phyloP scores from a whole-genome alignment of 2,113 vertebrate genomes.

The Sminthopsis crassicaudata region DNA sequence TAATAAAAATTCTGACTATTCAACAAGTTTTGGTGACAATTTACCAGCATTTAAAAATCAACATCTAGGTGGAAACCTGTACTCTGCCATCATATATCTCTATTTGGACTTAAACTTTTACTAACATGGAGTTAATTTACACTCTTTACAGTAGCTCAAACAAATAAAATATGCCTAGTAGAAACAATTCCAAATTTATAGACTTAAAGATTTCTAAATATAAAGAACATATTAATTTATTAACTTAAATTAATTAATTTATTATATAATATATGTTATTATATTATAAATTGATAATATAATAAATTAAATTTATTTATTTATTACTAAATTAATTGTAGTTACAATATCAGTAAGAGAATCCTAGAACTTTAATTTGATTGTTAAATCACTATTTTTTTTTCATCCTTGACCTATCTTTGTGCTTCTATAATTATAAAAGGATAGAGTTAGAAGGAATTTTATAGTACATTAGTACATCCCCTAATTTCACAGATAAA shows the following conservation, averaged over 20 bases:
- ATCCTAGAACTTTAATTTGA: slow-evolving; percentile 54
- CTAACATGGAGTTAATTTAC: slow-evolving; percentile 55
- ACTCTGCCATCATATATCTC: slow-evolving; percentile 49
- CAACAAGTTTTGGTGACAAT: slow-evolving; percentile 47
- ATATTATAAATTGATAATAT: no score
- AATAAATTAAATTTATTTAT: no score
- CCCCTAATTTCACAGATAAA: neutral
- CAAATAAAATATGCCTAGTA: slow-evolving; percentile 52
- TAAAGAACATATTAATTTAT: slow-evolving; percentile 17
- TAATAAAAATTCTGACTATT: slow-evolving; percentile 60
- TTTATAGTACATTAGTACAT: neutral
- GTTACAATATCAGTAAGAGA: neutral
- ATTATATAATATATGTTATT: no score
- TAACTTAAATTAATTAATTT: no score
- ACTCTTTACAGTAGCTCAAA: slow-evolving; percentile 29
- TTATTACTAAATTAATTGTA: slow-evolving; percentile 9
- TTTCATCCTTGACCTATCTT: slow-evolving; percentile 46
- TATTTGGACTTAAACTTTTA: slow-evolving; percentile 57
- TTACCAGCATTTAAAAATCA: slow-evolving; percentile 58
- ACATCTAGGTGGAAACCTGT: slow-evolving; percentile 39
- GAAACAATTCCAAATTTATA: slow-evolving; percentile 53
- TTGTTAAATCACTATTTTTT: slow-evolving; percentile 26
- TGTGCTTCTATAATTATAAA: slow-evolving; percentile 51
- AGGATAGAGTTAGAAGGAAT: slow-evolving; percentile 31
- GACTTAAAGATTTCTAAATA: slow-evolving; percentile 22